Base-by-base conservation (phyloP, 2,113 vertebrate genomes). In the Bubalus kerabau region DNA sequence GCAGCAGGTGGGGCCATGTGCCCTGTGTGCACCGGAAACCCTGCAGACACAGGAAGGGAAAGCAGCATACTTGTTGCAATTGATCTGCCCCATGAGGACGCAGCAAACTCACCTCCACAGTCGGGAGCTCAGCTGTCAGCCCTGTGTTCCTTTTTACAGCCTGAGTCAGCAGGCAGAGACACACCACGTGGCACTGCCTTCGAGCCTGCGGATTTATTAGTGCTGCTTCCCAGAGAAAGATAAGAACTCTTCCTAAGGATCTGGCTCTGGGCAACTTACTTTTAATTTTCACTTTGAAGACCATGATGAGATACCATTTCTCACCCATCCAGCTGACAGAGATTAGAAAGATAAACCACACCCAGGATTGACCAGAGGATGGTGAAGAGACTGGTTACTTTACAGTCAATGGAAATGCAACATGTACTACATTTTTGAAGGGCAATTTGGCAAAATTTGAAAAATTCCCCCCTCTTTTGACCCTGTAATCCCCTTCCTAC, bases 201-300 rank as follows among this genome's bases (percentile, higher is more conserved):
- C 0, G 0, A 6, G 24, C 52, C 57, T 62, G 7, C 8, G 50
- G 64, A 84, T 46, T 50, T 80, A 56, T 40, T 46, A 21, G 17
- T 88, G 36, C 23, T 14, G 17, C 30, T 83, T 91, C 50, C 4
- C 11, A 60, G 56, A 21, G 19, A 87, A 71, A 78, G 2, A 19
- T 19, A 48, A 83, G 56, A 60, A 60, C 3, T 85, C 43, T 83
- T 52, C 88, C 56, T n/a, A 62, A 85, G 43, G 11, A 26, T 76
- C 43, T 88, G 76, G 10, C 59, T 89, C 85, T 83, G 62, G 57
- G 84, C 7, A 40, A 67, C 62, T 83, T 54, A 94, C 67, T 93
- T 94, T 88, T 80, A 95, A 48, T 67, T 59, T 84, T 94, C 64
- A 48, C 43, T 94, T 91, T 84, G 90, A 91, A 94, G 86, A 84